Evolutionary conservation across 2,113 vertebrate species (phyloP).

Genomic region (Neodontobutis hainanensis): DNA sequence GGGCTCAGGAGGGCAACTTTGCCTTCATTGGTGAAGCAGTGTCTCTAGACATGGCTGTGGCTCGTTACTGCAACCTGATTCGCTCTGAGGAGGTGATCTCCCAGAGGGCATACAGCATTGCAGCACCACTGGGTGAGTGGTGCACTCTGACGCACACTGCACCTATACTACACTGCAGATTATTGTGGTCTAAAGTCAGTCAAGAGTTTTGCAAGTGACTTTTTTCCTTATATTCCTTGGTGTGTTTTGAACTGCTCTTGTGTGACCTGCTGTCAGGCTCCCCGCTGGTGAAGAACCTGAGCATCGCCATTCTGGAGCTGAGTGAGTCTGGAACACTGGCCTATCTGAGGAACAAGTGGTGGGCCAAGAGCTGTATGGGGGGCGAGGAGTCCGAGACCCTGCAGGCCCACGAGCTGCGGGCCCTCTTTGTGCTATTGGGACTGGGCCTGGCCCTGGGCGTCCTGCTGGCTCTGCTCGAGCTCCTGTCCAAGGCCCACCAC

Average conservation of each 20-base stretch:
- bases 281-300: conserved; percentile 79
- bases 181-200: no score
- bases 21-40: conserved; percentile 89
- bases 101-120: conserved; percentile 84
- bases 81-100: conserved; percentile 78
- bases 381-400: conserved; percentile 46
- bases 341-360: conserved; percentile 85
- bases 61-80: conserved; percentile 82
- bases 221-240: no score
- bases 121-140: conserved; percentile 77
- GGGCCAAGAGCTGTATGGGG: conserved; percentile 81
- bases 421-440: conserved; percentile 84
- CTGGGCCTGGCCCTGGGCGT: conserved; percentile 81
- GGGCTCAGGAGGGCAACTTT: conserved; percentile 80
- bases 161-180: no score
- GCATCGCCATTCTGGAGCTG: conserved; percentile 80
- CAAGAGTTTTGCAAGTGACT: no score
- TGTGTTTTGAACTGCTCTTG: background rate
- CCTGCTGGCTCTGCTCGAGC: conserved; percentile 81
- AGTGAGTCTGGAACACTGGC: conserved; percentile 82
- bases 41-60: conserved; percentile 82
- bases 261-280: conserved; percentile 73
- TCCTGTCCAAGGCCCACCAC: conserved; percentile 77
- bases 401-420: conserved; percentile 76
- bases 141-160: no score